Base-by-base conservation (phyloP, 2,113 vertebrate genomes). In the Gulo gulo region DNA sequence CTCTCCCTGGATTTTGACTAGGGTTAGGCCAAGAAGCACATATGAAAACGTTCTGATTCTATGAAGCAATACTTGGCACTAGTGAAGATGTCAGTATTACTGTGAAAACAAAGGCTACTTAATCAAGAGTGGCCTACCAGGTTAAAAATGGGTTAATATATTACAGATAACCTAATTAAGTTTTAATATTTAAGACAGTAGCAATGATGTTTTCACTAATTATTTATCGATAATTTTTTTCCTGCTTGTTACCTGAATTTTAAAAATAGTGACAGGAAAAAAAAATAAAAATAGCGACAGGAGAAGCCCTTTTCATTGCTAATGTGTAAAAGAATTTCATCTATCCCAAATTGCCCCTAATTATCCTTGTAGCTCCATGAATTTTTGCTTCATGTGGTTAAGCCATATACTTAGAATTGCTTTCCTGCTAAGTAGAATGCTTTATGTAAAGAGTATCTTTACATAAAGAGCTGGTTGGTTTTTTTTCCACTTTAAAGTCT, bases 271-370 rank as follows among this genome's bases (percentile, higher is more conserved):
- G 69, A 67, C 45, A 15, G n/a, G 59, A 55, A 24, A 55, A 47
- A 55, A 55, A 84, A 73, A 47, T 47, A 47, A 50, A 89, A 88
- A 26, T 55, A 80, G 85, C 61, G 52, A 59, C 36, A 15, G 31
- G 59, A 55, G 31, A 55, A 47, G 39, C 14, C 13, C 55, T 90
- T 85, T 67, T 85, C 34, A 21, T 12, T 78, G 55, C 31, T 71
- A 84, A 78, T 4, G 42, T 92, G 65, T 76, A 85, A 84, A 95
- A 97, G 29, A 71, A 85, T 81, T 81, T 74, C 55, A 90, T n/a
- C 36, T 16, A 80, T 85, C 45, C 26, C 36, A 81, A 39, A 57
- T 74, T 65, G 81, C 14, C 55, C 55, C 13, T 78, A 79, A 55
- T 42, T 78, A 55, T 78, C 55, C 16, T 73, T 36, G 39, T 63